Evolutionary conservation across 2,113 vertebrate species (phyloP).

Genomic region (Podiceps cristatus): DNA sequence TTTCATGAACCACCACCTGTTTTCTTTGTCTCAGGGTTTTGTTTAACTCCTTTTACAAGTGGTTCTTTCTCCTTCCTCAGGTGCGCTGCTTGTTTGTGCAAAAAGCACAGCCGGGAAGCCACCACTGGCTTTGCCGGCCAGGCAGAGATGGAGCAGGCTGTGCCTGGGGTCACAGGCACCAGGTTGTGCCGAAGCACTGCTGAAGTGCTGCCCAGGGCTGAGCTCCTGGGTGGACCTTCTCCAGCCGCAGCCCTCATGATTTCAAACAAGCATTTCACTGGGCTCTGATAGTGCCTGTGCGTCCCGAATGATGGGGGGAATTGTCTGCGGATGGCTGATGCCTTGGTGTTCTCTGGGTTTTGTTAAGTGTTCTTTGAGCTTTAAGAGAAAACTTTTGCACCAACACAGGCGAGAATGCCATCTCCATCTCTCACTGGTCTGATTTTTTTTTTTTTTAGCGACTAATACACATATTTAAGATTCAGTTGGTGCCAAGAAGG

Average conservation of each 20-base stretch:
- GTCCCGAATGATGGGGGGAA: not conserved
- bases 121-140: not conserved
- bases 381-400: not conserved
- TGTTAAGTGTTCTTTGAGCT: not conserved
- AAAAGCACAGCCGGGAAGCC: not conserved
- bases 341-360: not conserved
- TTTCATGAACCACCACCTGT: not conserved
- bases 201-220: rapidly evolving
- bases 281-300: rapidly evolving
- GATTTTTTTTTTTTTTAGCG: not conserved
- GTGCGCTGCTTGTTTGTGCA: not conserved
- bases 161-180: not conserved
- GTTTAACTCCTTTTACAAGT: not conserved
- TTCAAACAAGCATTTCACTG: not conserved
- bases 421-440: not conserved
- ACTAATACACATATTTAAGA: not conserved
- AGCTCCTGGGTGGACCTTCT: not conserved
- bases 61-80: not conserved
- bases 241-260: not conserved
- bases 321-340: too few relatives aligned
- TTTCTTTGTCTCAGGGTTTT: not conserved
- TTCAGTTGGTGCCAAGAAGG: not conserved
- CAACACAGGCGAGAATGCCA: not conserved
- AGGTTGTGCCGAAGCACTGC: not conserved
- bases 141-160: not conserved